These are phyloP conservation scores for Cenopis cana DNA, from an alignment of 2,888 invertebrate species.

Conservation along the genomic window DNA sequence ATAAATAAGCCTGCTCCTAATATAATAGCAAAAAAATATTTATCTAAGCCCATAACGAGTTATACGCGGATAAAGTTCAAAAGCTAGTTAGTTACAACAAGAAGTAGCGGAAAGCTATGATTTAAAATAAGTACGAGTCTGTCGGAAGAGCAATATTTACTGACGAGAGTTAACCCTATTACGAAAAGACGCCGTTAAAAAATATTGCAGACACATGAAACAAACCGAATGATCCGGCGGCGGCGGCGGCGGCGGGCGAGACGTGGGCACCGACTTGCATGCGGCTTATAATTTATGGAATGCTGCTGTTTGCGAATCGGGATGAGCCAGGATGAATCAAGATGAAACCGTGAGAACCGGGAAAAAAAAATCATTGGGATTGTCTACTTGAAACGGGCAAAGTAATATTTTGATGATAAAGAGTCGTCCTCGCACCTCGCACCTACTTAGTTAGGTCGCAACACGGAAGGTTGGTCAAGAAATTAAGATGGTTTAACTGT, in stretches of 20 bases:
- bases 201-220: conserved; percentile 28
- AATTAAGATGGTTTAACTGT: neutral
- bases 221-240: conserved; percentile 13
- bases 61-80: neutral
- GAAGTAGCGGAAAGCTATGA: neutral
- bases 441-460: neutral
- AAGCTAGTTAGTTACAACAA: neutral
- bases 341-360: neutral
- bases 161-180: conserved; percentile 9
- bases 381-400: neutral
- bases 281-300: conserved; percentile 12
- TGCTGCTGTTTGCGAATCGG: conserved; percentile 6
- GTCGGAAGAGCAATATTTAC: conserved; percentile 1
- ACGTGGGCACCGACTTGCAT: conserved; percentile 3
- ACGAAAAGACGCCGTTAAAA: conserved; percentile 10
- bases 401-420: neutral
- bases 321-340: conserved; percentile 1
- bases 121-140: neutral
- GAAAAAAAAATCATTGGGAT: neutral
- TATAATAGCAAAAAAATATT: too few relatives aligned
- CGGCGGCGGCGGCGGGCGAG: conserved; percentile 5
- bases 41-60: too few relatives aligned
- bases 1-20: too few relatives aligned
- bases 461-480: neutral
- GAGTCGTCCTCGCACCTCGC: neutral